A percentile compares a stretch with the other conserved stretches of the same genome.
These are phyloP conservation scores for Muntiacus reevesi DNA, from an alignment of 2,113 vertebrate species.

Conservation along the genomic window DNA sequence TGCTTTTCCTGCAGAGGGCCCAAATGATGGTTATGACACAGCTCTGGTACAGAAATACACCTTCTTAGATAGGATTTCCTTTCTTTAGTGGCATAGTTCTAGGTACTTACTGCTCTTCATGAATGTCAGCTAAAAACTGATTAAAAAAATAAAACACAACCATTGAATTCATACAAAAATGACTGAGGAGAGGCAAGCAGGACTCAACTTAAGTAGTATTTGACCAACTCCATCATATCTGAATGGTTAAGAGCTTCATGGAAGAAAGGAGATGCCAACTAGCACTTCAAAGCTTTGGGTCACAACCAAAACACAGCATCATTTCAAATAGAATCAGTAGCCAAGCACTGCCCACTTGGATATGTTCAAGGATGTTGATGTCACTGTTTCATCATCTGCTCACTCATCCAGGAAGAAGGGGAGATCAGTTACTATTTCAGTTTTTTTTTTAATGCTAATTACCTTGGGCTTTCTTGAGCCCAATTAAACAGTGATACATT, in stretches of 20 bases:
- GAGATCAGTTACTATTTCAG: background rate
- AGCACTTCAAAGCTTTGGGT: background rate
- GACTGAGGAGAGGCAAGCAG: constrained; percentile 65
- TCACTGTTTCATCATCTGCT: background rate
- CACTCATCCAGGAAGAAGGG: background rate
- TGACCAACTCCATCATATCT: constrained; percentile 46
- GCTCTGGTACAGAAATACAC: background rate
- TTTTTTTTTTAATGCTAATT: background rate
- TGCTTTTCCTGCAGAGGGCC: background rate
- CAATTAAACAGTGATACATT: background rate
- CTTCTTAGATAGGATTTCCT: background rate
- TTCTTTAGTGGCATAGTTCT: background rate
- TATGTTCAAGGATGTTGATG: background rate
- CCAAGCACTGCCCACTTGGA: background rate
- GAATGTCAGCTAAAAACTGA: constrained; percentile 78
- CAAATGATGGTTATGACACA: background rate
- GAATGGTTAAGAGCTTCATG: constrained; percentile 38
- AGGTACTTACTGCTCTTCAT: background rate
- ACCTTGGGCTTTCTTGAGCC: background rate
- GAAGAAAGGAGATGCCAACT: constrained; percentile 61
- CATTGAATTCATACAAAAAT: constrained; percentile 59
- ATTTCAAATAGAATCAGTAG: background rate
- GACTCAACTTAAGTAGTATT: constrained; percentile 60
- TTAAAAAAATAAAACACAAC: constrained; percentile 1
- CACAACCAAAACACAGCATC: background rate